Evolutionary conservation across 1,140 invertebrate species (phyloP).

Genomic region (Aplysia californica): DNA sequence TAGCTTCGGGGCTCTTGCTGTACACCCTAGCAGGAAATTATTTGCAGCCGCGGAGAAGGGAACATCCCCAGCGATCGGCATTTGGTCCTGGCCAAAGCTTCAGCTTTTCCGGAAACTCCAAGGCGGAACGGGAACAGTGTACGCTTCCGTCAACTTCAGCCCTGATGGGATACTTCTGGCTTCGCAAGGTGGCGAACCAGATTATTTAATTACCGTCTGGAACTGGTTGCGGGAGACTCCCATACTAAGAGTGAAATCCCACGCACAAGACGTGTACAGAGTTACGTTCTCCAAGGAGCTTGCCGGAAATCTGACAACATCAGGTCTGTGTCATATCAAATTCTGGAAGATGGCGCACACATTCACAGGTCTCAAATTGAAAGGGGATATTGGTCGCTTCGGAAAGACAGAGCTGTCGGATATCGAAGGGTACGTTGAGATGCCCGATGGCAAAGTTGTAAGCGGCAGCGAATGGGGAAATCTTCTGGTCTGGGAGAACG

Average conservation of each 20-base stretch:
- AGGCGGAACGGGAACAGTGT: constrained; percentile 77
- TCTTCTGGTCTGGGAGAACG: constrained; percentile 86
- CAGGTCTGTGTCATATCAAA: constrained; percentile 83
- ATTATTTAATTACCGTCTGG: constrained; percentile 87
- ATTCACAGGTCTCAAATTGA: constrained; percentile 87
- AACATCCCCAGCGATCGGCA: constrained; percentile 18
- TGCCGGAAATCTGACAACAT: constrained; percentile 79
- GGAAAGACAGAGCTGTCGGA: constrained; percentile 89
- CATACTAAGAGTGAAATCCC: constrained; percentile 79
- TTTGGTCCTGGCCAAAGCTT: constrained; percentile 74
- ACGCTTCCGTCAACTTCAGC: constrained; percentile 81
- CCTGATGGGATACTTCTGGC: constrained; percentile 80
- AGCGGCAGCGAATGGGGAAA: constrained; percentile 89
- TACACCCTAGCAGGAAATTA: constrained; percentile 18
- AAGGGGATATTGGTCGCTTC: constrained; percentile 84
- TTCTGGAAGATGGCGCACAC: constrained; percentile 91
- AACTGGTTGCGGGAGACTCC: constrained; percentile 80
- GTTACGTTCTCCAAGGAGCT: constrained; percentile 82
- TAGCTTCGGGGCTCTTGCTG: constrained; percentile 20
- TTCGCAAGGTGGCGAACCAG: constrained; percentile 83
- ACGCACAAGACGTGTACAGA: constrained; percentile 77
- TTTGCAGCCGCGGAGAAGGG: constrained; percentile 35
- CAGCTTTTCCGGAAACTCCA: constrained; percentile 77
- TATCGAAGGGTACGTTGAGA: constrained; percentile 80
- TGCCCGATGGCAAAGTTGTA: constrained; percentile 86